A percentile compares a stretch with the other conserved stretches of the same genome.
These are phyloP conservation scores for Diacarnus erythraeanus DNA, from an alignment of 37 sponge, comb jelly and placozoan species.

Conservation along the genomic window DNA sequence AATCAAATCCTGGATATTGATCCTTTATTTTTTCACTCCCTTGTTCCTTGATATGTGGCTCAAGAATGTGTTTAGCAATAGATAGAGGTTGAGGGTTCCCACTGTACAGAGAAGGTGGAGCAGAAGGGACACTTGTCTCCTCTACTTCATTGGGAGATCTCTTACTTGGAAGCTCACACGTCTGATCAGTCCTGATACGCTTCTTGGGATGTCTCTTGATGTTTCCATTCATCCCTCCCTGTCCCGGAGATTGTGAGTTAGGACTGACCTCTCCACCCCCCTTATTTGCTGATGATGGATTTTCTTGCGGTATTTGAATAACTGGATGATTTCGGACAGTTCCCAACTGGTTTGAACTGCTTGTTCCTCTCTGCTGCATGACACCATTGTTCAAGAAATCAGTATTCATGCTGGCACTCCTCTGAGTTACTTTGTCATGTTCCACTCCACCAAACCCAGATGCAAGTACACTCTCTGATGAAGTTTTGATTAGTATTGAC, in stretches of 20 bases:
- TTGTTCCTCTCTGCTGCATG: not conserved
- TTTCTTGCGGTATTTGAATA: not conserved
- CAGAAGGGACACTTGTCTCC: constrained; percentile 1
- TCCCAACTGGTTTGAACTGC: not conserved
- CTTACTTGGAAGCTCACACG: constrained; percentile 7
- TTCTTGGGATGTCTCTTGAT: not conserved
- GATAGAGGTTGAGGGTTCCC: not conserved
- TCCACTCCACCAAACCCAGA: not conserved
- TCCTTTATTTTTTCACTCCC: constrained; percentile 14
- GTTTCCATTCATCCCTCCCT: not conserved
- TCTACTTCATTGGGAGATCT: constrained; percentile 16
- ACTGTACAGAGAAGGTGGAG: not conserved
- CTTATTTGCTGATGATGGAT: no score
- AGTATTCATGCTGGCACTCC: not conserved
- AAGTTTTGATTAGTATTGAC: not conserved
- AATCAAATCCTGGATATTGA: constrained; percentile 52
- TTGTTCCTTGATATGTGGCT: constrained; percentile 2
- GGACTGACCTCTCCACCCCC: not conserved
- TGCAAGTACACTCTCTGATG: not conserved
- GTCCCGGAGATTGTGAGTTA: not conserved
- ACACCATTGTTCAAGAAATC: no score
- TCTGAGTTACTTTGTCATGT: not conserved
- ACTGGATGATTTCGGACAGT: not conserved
- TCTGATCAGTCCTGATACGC: not conserved
- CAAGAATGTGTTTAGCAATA: constrained; percentile 3